Conservation (phyloP, 53 echinoderm and acorn worm genomes). For the Echinometra lucunter region DNA sequence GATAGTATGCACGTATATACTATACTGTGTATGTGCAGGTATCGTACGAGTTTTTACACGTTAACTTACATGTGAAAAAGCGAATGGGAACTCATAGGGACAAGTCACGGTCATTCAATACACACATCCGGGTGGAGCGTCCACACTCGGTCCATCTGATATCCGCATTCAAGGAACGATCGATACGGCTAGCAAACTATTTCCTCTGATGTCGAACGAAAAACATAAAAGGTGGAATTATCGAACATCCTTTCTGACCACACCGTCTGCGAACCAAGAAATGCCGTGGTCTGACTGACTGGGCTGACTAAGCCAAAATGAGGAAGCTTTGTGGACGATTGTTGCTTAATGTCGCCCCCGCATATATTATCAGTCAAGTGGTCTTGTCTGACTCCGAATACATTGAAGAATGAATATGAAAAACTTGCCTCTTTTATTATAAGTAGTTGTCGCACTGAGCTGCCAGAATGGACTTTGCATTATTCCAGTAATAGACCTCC, state of each 20-base stretch:
- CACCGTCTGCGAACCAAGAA: neutral
- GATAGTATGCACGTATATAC: neutral
- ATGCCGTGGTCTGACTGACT: neutral
- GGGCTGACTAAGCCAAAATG: neutral
- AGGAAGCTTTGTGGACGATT: constrained; percentile 3
- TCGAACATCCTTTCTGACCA: neutral
- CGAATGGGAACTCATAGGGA: neutral
- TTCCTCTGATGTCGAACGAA: neutral
- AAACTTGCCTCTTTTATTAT: neutral
- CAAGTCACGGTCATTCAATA: constrained; percentile 20
- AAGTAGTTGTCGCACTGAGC: neutral
- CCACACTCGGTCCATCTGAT: neutral
- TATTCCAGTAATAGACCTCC: neutral
- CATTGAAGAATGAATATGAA: neutral
- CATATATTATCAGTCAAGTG: neutral
- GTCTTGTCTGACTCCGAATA: neutral
- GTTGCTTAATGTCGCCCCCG: constrained; percentile 1
- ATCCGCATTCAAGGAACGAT: neutral
- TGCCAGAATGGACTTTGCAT: constrained; percentile 3
- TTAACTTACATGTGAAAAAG: neutral
- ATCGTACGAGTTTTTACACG: neutral
- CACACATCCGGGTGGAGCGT: constrained; percentile 15
- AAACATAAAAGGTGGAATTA: constrained; percentile 6
- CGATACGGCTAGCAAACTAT: constrained; percentile 10
- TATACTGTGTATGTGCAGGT: no score